Conservation (phyloP, 2,888 invertebrate genomes). For the Apoderus coryli region DNA sequence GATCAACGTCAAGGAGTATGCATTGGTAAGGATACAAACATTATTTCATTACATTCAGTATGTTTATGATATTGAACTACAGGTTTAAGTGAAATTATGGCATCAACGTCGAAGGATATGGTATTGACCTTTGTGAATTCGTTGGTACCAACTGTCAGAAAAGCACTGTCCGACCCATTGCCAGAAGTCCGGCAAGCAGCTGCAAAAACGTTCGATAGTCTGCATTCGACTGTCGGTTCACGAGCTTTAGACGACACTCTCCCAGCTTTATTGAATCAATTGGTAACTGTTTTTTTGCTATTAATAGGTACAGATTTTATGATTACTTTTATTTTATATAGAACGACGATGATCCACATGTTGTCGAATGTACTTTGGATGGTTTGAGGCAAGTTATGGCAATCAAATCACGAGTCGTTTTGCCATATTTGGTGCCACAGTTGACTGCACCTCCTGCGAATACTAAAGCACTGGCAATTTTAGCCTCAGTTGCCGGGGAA, state of each 20-base stretch:
- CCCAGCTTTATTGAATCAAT: conserved; percentile 71
- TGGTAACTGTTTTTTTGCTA: conserved; percentile 34
- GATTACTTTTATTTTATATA: conserved; percentile 22
- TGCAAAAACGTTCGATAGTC: conserved; percentile 90
- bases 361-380: conserved; percentile 84
- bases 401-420: conserved; percentile 86
- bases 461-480: conserved; percentile 83
- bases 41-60: too few relatives aligned
- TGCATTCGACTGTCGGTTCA: conserved; percentile 87
- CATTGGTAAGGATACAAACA: too few relatives aligned
- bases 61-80: too few relatives aligned
- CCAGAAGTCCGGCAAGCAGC: conserved; percentile 89
- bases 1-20: conserved; percentile 98
- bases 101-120: conserved; percentile 89
- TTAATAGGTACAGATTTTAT: not conserved
- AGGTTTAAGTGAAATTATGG: conserved; percentile 96
- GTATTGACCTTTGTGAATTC: conserved; percentile 80
- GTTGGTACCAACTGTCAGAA: conserved; percentile 85
- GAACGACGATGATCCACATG: conserved; percentile 62
- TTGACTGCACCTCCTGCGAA: conserved; percentile 80
- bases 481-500: conserved; percentile 90
- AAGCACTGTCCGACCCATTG: conserved; percentile 84
- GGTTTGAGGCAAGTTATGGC: conserved; percentile 95
- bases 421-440: conserved; percentile 93
- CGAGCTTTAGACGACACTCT: conserved; percentile 94